These are phyloP conservation scores for Apis dorsata DNA, from an alignment of 1,140 invertebrate genomes.

Conservation along the genomic window DNA sequence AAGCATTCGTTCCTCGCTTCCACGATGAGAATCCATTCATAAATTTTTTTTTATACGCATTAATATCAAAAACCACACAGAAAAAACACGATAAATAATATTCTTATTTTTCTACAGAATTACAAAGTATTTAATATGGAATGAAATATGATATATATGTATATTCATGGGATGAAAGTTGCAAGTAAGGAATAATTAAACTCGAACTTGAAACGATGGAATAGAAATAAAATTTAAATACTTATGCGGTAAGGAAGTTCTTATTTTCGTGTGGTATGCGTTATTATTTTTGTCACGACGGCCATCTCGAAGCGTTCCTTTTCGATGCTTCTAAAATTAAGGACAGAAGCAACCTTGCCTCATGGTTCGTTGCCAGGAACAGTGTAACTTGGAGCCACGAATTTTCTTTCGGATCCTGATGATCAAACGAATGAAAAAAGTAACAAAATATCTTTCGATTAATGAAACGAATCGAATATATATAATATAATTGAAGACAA, in stretches of 20 bases:
- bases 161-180: not conserved
- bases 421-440: not conserved
- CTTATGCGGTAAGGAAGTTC: not conserved
- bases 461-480: too few relatives aligned
- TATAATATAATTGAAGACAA: too few relatives aligned
- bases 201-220: not conserved
- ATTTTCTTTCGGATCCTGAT: not conserved
- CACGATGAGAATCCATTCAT: not conserved
- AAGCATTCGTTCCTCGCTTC: not conserved
- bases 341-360: constrained; percentile 5
- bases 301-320: not conserved
- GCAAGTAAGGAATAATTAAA: not conserved
- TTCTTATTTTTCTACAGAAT: too few relatives aligned
- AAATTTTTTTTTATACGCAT: not conserved
- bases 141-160: too few relatives aligned
- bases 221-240: not conserved
- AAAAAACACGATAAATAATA: too few relatives aligned
- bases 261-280: constrained; percentile 45
- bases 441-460: too few relatives aligned
- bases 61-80: too few relatives aligned
- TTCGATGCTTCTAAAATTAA: constrained; percentile 33
- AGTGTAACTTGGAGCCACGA: too few relatives aligned
- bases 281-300: constrained; percentile 32
- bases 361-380: constrained; percentile 9
- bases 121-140: too few relatives aligned